A percentile compares a stretch with the other conserved stretches of the same genome.
These are phyloP conservation scores for Mechanitis mazaeus DNA, from an alignment of 2,888 invertebrate species.

Conservation along the genomic window DNA sequence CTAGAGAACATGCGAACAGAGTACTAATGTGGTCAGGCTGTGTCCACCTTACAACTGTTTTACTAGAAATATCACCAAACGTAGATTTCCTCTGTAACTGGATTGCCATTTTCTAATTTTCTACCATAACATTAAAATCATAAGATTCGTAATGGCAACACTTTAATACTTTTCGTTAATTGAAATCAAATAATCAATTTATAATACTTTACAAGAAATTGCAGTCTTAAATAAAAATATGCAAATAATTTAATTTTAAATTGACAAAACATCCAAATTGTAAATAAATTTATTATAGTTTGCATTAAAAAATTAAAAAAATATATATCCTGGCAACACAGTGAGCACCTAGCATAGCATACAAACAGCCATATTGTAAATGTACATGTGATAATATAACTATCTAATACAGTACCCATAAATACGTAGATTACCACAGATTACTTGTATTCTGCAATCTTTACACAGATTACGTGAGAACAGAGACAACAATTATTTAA, in stretches of 20 bases:
- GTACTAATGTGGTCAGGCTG: no score
- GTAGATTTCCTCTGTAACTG: conserved; percentile 24
- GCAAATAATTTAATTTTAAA: not conserved
- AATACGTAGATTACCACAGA: conserved; percentile 31
- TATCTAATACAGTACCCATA: conserved; percentile 57
- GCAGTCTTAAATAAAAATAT: conserved; percentile 28
- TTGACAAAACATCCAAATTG: conserved; percentile 2
- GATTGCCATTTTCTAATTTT: conserved; percentile 38
- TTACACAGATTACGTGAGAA: conserved; percentile 26
- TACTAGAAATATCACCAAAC: conserved; percentile 3
- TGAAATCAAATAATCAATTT: conserved; percentile 24
- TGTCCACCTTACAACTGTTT: not conserved
- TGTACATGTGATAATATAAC: conserved; percentile 61
- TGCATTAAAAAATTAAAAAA: conserved; percentile 8
- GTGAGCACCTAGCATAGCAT: conserved; percentile 50
- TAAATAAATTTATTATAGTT: conserved; percentile 18
- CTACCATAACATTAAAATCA: conserved; percentile 33
- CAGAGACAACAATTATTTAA: conserved; percentile 22
- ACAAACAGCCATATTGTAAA: conserved; percentile 48
- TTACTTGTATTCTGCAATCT: conserved; percentile 20
- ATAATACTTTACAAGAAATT: conserved; percentile 46
- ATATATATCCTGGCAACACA: conserved; percentile 20
- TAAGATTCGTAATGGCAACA: conserved; percentile 31
- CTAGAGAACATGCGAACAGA: not conserved
- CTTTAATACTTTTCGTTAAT: conserved; percentile 15